These are phyloP conservation scores for Hydraecia micacea DNA, from an alignment of 2,888 invertebrate genomes.

Conservation along the genomic window DNA sequence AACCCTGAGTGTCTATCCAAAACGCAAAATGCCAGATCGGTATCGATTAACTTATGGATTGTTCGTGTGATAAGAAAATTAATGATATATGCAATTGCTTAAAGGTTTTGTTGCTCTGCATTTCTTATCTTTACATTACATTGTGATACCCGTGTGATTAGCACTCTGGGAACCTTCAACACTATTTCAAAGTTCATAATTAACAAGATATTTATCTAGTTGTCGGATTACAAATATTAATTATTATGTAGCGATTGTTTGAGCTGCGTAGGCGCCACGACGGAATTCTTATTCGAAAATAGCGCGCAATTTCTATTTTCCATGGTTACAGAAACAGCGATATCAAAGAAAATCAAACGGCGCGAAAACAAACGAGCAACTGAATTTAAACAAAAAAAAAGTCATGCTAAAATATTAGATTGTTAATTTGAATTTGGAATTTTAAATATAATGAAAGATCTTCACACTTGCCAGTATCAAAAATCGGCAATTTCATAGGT, in stretches of 20 bases:
- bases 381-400: background rate
- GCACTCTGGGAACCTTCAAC: slow-evolving; percentile 22
- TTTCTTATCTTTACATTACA: slow-evolving; percentile 30
- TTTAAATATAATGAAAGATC: too few species aligned
- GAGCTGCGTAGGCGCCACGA: background rate
- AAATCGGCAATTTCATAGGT: too few species aligned
- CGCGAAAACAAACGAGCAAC: background rate
- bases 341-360: background rate
- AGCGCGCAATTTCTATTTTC: background rate
- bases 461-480: background rate
- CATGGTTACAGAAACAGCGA: background rate
- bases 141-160: slow-evolving; percentile 4
- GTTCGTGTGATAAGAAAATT: slow-evolving; percentile 20
- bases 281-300: background rate
- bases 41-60: slow-evolving; percentile 21
- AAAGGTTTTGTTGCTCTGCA: slow-evolving; percentile 32
- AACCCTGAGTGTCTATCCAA: slow-evolving; percentile 1
- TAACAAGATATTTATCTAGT: background rate
- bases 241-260: background rate
- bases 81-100: slow-evolving; percentile 29
- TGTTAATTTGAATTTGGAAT: too few species aligned
- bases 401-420: too few species aligned
- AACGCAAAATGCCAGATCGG: slow-evolving; percentile 18
- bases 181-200: background rate
- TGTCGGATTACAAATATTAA: background rate